phyloP scores from a whole-genome alignment of 35 echinoderm and acorn worm genomes.

The Holothuria glaberrima region DNA sequence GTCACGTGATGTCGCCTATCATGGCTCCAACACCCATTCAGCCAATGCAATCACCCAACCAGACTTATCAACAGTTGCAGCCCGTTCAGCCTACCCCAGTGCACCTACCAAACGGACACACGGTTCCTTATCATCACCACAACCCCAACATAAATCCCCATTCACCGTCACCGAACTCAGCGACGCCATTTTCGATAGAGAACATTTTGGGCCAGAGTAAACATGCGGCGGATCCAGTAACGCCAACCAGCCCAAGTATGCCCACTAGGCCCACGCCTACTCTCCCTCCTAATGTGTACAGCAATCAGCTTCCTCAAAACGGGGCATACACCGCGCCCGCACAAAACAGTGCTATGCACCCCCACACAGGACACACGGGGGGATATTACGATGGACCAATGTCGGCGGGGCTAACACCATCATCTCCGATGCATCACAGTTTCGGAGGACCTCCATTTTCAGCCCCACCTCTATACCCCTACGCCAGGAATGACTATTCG shows the following conservation, averaged over 20 bases:
- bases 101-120: conserved; percentile 59
- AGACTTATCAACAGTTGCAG: conserved; percentile 53
- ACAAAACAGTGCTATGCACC: conserved; percentile 3
- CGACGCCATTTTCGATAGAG: conserved; percentile 57
- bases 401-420: conserved; percentile 48
- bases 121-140: conserved; percentile 21
- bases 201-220: conserved; percentile 55
- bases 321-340: conserved; percentile 29
- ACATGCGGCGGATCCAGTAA: conserved; percentile 33
- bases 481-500: conserved; percentile 48
- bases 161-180: conserved; percentile 43
- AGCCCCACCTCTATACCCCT: conserved; percentile 52
- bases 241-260: conserved; percentile 53
- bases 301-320: conserved; percentile 45
- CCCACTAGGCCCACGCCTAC: conserved; percentile 50
- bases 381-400: conserved; percentile 54
- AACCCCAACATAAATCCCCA: conserved; percentile 44
- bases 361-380: not conserved
- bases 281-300: conserved; percentile 33
- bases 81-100: conserved; percentile 57
- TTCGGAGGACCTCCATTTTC: conserved; percentile 57
- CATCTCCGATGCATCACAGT: conserved; percentile 32
- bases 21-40: conserved; percentile 32
- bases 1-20: conserved; percentile 52
- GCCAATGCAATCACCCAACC: conserved; percentile 39